Percentiles rank a stretch among this genome's conserved stretches.
Evolutionary conservation across 2,113 vertebrate species (phyloP).

Genomic region (Syngnathus scovelli): DNA sequence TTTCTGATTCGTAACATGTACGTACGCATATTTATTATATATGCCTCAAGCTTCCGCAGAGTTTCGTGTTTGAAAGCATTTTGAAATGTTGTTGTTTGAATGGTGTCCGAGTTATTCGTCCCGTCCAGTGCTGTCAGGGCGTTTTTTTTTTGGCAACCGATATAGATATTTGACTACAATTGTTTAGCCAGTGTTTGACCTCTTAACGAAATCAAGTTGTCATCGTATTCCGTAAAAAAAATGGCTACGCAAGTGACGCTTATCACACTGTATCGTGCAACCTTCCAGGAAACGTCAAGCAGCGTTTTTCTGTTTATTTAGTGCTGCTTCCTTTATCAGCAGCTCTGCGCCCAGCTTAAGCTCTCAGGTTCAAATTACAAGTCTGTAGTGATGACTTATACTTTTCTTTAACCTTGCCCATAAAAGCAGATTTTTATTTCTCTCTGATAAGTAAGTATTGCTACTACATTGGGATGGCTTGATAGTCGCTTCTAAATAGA

Average conservation of each 20-base stretch:
- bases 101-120: not conserved
- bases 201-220: not conserved
- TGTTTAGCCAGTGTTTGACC: not conserved
- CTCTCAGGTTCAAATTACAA: not conserved
- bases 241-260: conserved; percentile 3
- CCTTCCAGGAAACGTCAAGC: conserved; percentile 44
- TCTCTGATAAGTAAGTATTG: not conserved
- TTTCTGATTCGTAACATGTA: not conserved
- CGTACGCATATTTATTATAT: not conserved
- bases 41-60: not conserved
- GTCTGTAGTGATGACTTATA: not conserved
- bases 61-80: not conserved
- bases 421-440: not conserved
- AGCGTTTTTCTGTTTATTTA: conserved; percentile 27
- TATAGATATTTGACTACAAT: not conserved
- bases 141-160: not conserved
- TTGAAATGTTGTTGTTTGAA: conserved; percentile 4
- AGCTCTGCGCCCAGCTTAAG: conserved; percentile 6
- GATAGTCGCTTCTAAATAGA: not conserved
- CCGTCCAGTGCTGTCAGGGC: not conserved
- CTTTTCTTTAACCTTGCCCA: not conserved
- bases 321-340: conserved; percentile 33
- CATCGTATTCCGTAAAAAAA: not conserved
- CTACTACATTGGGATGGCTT: not conserved
- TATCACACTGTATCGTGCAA: not conserved